Percentiles rank a stretch among this genome's conserved stretches.
phyloP scores from a whole-genome alignment of 2,113 vertebrate genomes.

The Muntiacus muntjak region DNA sequence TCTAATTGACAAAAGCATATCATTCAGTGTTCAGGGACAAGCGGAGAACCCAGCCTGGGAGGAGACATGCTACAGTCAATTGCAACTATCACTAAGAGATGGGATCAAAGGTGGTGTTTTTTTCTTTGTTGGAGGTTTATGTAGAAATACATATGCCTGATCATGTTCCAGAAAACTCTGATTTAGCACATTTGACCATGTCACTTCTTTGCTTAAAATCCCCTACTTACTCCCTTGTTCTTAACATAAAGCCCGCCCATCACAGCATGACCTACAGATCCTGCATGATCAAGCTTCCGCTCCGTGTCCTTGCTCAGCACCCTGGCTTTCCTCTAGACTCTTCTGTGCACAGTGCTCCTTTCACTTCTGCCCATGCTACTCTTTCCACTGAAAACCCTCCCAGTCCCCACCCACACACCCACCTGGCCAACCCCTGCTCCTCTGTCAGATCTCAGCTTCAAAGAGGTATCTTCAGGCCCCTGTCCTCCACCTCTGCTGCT shows the following conservation, averaged over 20 bases:
- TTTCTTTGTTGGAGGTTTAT: background rate
- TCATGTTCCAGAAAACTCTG: background rate
- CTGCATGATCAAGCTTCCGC: background rate
- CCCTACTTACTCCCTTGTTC: background rate
- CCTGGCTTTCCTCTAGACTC: background rate
- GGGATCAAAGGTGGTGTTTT: background rate
- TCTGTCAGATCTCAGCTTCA: background rate
- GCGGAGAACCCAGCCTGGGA: background rate
- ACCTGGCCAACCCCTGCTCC: background rate
- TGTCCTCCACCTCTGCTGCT: background rate
- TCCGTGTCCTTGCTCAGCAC: rapidly evolving
- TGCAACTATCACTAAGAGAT: background rate
- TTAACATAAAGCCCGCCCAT: background rate
- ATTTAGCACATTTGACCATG: background rate
- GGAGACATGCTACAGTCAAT: no score
- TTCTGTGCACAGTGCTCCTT: background rate
- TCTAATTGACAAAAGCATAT: background rate
- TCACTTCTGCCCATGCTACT: background rate
- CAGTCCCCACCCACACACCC: background rate
- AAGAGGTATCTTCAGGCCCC: background rate
- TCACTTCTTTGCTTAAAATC: background rate
- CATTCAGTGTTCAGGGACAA: background rate
- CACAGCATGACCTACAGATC: background rate
- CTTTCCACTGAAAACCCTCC: background rate
- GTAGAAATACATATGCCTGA: background rate